Evolutionary conservation across 92 coral and sea anemone genomes (phyloP).

Genomic region (Hydrozoanthus gracilis): DNA sequence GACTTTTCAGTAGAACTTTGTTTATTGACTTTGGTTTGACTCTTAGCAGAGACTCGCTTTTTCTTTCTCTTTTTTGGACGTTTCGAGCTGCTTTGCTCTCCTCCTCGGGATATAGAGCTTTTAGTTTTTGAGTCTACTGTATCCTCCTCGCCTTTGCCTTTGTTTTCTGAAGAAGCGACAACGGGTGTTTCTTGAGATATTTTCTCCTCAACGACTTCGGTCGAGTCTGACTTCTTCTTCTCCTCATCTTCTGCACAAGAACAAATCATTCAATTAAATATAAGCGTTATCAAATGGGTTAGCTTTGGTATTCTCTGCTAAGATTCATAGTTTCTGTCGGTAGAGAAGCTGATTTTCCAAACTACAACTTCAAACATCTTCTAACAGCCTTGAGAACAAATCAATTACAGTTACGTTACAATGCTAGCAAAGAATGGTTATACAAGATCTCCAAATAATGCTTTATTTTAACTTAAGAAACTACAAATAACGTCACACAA

Average conservation of each 20-base stretch:
- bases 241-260: not conserved
- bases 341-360: too few relatives aligned
- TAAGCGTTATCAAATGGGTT: too few relatives aligned
- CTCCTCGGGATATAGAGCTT: not conserved
- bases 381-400: too few relatives aligned
- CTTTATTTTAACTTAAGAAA: too few relatives aligned
- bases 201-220: not conserved
- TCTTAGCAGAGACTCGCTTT: not conserved
- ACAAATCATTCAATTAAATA: not conserved
- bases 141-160: not conserved
- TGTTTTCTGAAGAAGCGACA: not conserved
- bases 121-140: not conserved
- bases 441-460: too few relatives aligned
- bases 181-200: not conserved
- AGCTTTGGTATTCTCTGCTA: too few relatives aligned
- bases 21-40: conserved; percentile 6
- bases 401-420: too few relatives aligned
- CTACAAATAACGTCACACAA: too few relatives aligned
- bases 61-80: not conserved
- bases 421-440: too few relatives aligned
- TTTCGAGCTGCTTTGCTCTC: not conserved
- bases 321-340: too few relatives aligned
- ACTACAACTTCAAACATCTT: too few relatives aligned
- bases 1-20: not conserved
- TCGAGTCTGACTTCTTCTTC: not conserved